Evolutionary conservation across 2,888 invertebrate species (phyloP).

Genomic region (Anodontia alba): DNA sequence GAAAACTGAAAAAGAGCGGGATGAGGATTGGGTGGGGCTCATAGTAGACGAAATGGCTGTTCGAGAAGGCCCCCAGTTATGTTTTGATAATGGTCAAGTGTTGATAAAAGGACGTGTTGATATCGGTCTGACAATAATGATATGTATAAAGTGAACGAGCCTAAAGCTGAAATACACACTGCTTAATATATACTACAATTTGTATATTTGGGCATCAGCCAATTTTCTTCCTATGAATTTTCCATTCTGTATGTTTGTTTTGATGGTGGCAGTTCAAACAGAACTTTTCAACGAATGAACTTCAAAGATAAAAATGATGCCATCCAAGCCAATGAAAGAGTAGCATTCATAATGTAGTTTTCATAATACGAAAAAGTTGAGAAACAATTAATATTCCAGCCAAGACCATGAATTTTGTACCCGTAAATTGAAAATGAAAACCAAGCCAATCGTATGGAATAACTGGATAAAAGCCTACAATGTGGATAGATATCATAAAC

Average conservation of each 20-base stretch:
- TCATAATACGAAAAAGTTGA: constrained; percentile 41
- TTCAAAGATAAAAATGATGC: constrained; percentile 30
- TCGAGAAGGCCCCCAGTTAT: constrained; percentile 38
- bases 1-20: background rate
- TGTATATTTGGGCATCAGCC: constrained; percentile 36
- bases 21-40: too few species aligned
- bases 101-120: constrained; percentile 31
- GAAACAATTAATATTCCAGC: background rate
- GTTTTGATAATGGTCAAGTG: constrained; percentile 15
- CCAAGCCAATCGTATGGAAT: background rate
- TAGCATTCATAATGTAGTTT: constrained; percentile 43
- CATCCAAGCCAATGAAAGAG: constrained; percentile 6
- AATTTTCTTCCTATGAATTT: constrained; percentile 30
- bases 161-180: constrained; percentile 7
- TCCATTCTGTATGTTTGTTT: constrained; percentile 28
- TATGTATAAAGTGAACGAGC: too few species aligned
- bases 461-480: background rate
- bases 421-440: background rate
- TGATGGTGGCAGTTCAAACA: too few species aligned
- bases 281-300: constrained; percentile 33
- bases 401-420: background rate
- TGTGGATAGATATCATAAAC: background rate
- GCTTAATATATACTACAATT: too few species aligned
- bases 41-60: constrained; percentile 45
- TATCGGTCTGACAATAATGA: constrained; percentile 27